Conservation (phyloP, 2,113 vertebrate species). For the Empidonax traillii region DNA sequence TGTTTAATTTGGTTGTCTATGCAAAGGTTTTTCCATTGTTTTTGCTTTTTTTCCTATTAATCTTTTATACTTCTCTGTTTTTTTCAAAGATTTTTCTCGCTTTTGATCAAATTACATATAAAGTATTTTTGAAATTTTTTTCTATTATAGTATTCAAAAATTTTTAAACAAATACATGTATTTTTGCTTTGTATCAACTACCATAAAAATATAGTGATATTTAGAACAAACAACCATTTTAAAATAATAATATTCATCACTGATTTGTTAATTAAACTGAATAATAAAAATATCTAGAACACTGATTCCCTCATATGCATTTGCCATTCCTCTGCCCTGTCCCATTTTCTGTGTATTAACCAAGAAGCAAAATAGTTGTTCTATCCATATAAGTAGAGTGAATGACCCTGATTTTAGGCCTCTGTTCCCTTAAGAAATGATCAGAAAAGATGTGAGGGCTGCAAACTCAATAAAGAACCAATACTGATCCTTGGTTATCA, state of each 20-base stretch:
- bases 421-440: neutral
- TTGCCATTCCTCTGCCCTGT: neutral
- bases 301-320: neutral
- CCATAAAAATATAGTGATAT: neutral
- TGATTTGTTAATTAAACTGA: neutral
- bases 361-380: neutral
- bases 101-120: neutral
- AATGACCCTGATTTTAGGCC: neutral
- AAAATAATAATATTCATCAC: neutral
- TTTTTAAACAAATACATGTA: neutral
- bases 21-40: neutral
- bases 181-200: neutral
- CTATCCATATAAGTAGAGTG: neutral
- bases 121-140: neutral
- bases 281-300: neutral
- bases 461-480: neutral
- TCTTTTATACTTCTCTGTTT: constrained; percentile 3
- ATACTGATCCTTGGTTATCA: neutral
- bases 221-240: neutral
- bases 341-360: neutral
- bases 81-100: neutral
- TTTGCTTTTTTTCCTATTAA: neutral
- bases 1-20: constrained; percentile 1
- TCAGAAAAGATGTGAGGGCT: neutral
- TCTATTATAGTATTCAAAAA: neutral